A percentile compares a stretch with the other conserved stretches of the same genome.
These are phyloP conservation scores for Dascyllus trimaculatus DNA, from an alignment of 2,113 vertebrate species.

Conservation along the genomic window DNA sequence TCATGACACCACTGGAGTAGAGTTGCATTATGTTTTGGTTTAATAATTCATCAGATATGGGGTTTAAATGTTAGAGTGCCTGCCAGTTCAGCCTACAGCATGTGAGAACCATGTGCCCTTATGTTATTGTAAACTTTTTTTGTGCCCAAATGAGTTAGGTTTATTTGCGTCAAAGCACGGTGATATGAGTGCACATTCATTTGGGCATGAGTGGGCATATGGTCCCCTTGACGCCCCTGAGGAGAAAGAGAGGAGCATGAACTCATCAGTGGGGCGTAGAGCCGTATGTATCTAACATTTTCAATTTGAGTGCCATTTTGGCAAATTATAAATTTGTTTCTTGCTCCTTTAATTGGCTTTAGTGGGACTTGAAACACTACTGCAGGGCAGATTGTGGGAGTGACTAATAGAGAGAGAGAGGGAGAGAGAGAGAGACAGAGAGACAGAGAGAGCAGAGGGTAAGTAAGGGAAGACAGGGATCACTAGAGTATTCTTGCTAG, in stretches of 20 bases:
- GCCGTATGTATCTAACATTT: constrained; percentile 61
- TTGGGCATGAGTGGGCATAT: constrained; percentile 19
- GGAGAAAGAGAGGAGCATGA: constrained; percentile 21
- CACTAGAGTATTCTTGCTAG: constrained; percentile 49
- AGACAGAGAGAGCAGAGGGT: constrained; percentile 25
- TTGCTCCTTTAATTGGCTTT: constrained; percentile 69
- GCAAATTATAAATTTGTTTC: constrained; percentile 69
- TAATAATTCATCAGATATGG: constrained; percentile 58
- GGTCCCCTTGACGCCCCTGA: constrained; percentile 8
- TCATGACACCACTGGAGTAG: constrained; percentile 26
- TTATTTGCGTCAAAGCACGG: constrained; percentile 2
- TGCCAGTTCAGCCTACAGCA: constrained; percentile 39
- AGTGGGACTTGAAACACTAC: constrained; percentile 62
- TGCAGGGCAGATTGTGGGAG: constrained; percentile 53
- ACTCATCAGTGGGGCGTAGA: constrained; percentile 60
- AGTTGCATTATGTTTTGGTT: constrained; percentile 53
- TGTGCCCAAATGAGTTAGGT: background rate
- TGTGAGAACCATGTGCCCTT: background rate
- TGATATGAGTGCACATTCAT: background rate
- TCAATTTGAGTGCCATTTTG: constrained; percentile 62
- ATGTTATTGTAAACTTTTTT: constrained; percentile 4
- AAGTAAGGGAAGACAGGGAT: constrained; percentile 29
- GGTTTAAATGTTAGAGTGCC: constrained; percentile 50
- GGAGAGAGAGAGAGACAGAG: constrained; percentile 30
- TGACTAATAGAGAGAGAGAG: constrained; percentile 45